Percentiles rank a stretch among this genome's conserved stretches.
These are phyloP conservation scores for Chionomys nivalis DNA, from an alignment of 2,113 vertebrate species.

Conservation along the genomic window DNA sequence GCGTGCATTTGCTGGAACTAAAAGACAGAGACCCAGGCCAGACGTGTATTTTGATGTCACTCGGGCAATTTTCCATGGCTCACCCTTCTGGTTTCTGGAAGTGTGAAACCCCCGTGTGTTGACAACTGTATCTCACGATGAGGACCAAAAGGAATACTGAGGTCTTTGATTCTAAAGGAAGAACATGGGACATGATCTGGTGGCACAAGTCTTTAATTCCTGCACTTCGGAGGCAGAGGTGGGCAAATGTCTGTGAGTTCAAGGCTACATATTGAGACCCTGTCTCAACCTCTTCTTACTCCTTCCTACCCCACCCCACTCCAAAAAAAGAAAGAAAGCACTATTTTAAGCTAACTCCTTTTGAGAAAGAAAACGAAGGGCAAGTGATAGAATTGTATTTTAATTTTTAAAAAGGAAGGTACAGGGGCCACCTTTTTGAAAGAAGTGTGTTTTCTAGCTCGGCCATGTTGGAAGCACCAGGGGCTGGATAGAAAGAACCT, in stretches of 20 bases:
- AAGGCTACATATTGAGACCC: background rate
- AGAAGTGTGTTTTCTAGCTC: background rate
- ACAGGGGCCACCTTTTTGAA: background rate
- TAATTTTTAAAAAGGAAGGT: background rate
- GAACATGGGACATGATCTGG: background rate
- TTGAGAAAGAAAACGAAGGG: background rate
- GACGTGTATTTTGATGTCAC: background rate
- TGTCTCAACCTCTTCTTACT: no score
- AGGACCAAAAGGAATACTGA: background rate
- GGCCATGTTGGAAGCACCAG: rapidly evolving
- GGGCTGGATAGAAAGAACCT: background rate
- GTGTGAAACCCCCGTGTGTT: background rate
- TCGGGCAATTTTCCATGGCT: background rate
- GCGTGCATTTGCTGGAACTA: background rate
- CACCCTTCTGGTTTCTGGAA: background rate
- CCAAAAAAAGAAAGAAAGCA: background rate
- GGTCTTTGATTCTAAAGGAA: background rate
- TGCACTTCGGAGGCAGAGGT: background rate
- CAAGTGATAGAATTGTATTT: background rate
- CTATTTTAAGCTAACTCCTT: background rate
- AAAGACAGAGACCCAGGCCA: background rate
- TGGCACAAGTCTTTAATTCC: background rate
- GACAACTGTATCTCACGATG: background rate
- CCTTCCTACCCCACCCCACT: background rate
- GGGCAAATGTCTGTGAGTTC: background rate